Evolutionary conservation across 2,888 invertebrate genomes (phyloP).

Genomic region (Eubasilissa splendida): DNA sequence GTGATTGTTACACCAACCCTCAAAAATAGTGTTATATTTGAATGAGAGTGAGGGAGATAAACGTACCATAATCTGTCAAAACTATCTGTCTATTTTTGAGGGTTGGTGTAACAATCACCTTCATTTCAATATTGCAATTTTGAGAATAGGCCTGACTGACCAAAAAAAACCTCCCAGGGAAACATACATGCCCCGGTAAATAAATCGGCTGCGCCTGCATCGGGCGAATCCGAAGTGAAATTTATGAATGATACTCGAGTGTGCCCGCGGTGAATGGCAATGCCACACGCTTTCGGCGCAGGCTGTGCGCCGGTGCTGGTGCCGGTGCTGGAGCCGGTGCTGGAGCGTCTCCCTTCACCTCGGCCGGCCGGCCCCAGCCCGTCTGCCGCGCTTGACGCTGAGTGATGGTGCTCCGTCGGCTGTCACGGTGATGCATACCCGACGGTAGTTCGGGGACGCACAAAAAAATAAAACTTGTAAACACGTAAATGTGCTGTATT

Average conservation of each 20-base stretch:
- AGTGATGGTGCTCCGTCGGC: not conserved
- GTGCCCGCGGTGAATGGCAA: slow-evolving; percentile 3
- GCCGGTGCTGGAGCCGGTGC: not conserved
- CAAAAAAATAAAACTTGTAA: no score
- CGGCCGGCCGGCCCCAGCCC: not conserved
- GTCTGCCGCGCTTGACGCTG: slow-evolving; percentile 2
- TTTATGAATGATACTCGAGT: slow-evolving; percentile 2
- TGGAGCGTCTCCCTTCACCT: not conserved
- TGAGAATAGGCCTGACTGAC: no score
- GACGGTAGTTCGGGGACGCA: no score
- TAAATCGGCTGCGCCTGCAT: not conserved
- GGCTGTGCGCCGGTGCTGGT: not conserved
- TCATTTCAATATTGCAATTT: no score
- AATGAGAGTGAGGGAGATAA: no score
- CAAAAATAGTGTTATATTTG: no score
- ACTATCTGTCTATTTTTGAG: no score
- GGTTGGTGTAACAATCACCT: no score
- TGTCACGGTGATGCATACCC: not conserved
- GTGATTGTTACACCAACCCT: no score
- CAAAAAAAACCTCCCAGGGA: not conserved
- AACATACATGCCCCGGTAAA: not conserved
- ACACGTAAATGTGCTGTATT: no score
- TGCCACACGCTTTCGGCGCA: not conserved
- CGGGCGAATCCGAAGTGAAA: not conserved
- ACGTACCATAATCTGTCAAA: no score